Evolutionary conservation across 2,888 invertebrate genomes (phyloP), one percentile per base, ranked within the genome.

Genomic region (Escarpia spicata): DNA sequence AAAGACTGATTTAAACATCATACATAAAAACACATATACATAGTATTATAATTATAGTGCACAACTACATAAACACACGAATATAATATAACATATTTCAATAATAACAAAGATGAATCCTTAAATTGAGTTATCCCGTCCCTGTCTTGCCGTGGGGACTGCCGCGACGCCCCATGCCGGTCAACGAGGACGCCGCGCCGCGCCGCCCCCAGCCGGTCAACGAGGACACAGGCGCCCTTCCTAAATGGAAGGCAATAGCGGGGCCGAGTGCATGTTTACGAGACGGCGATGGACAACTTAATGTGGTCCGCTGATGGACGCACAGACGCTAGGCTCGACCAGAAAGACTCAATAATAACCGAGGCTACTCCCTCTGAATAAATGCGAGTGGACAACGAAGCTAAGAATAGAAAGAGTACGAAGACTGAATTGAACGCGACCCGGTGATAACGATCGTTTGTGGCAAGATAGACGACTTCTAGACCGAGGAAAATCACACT

Each of bases 271-370:
- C 75, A 75, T 75, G 75, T 75, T 75, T 75, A 75, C 19, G 75
- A 75, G 75, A 75, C 75, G n/a, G 26, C 19, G 75, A 75, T 75
- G 75, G 75, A 75, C 75, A 75, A 75, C 75, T 75, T 75, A 75
- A 75, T 75, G 19, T 26, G 26, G 75, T 26, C 3, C 75, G 75
- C 75, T 75, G 75, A 75, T 75, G 75, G 75, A 75, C 75, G 75
- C 75, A 19, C n/a, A n/a, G 75, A 26, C 75, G n/a, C 6, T 26
- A 9, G 15, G 75, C 75, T 26, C 4, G 26, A n/a, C 75, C n/a
- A 26, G 75, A 26, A 75, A 26, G 75, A 75, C 75, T 6, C 19
- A 26, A 75, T 75, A 75, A 26, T 75, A 75, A 26, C 75, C 6
- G 75, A 26, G 75, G 75, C 75, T 75, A 75, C n/a, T 75, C 26